Evolutionary conservation across 1,140 invertebrate genomes (phyloP).

Genomic region (Plodia interpunctella): DNA sequence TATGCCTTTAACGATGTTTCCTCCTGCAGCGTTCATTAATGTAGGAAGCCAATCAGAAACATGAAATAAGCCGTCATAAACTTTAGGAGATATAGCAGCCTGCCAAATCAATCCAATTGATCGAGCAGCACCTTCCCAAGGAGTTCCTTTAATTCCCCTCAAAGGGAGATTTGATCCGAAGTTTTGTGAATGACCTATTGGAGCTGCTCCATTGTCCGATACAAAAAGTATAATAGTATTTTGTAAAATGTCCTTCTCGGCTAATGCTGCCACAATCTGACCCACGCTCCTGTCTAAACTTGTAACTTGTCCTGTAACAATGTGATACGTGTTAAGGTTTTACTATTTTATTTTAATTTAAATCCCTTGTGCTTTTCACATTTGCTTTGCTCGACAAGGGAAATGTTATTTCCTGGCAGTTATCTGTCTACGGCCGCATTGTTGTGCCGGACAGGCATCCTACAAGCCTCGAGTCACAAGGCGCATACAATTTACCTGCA

Average conservation of each 20-base stretch:
- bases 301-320: slow-evolving; percentile 32
- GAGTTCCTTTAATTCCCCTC: slow-evolving; percentile 84
- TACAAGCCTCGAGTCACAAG: too few species aligned
- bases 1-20: slow-evolving; percentile 19
- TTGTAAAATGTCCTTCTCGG: slow-evolving; percentile 79
- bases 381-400: background rate
- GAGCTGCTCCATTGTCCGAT: slow-evolving; percentile 87
- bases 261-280: slow-evolving; percentile 82
- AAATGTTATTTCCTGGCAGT: too few species aligned
- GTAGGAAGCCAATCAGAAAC: slow-evolving; percentile 93
- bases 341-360: too few species aligned
- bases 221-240: slow-evolving; percentile 86
- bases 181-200: slow-evolving; percentile 83
- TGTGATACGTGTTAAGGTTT: background rate
- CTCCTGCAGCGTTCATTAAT: slow-evolving; percentile 61
- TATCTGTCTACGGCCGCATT: too few species aligned
- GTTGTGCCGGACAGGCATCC: too few species aligned
- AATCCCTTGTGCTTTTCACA: too few species aligned
- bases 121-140: slow-evolving; percentile 90
- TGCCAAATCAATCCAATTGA: slow-evolving; percentile 87
- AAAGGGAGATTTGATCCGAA: slow-evolving; percentile 92
- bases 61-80: slow-evolving; percentile 85
- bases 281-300: slow-evolving; percentile 83
- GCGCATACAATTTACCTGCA: slow-evolving; percentile 28
- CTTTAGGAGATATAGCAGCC: slow-evolving; percentile 77